Percentiles rank a stretch among this genome's conserved stretches.
Conservation (phyloP, 2,797 vertebrate genomes). For the Sebastiscus tertius region DNA sequence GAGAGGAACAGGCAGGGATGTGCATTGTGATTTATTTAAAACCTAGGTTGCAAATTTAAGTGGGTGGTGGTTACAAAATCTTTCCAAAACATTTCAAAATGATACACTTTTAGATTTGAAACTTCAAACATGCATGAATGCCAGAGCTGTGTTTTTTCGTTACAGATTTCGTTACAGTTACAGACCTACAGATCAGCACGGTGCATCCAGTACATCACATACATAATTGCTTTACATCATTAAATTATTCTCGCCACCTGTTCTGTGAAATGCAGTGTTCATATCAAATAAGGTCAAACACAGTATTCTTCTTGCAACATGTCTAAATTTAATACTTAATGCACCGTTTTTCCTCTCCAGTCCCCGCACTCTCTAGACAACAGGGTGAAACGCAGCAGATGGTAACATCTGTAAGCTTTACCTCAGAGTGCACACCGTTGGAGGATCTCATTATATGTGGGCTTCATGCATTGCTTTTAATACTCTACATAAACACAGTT, state of each 20-base stretch:
- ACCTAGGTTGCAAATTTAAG: background rate
- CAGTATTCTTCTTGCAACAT: constrained; percentile 29
- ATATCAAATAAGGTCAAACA: constrained; percentile 47
- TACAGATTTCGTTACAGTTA: background rate
- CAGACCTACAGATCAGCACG: background rate
- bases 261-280: constrained; percentile 31
- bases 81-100: constrained; percentile 2
- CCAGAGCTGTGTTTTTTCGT: constrained; percentile 3
- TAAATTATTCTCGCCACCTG: constrained; percentile 57
- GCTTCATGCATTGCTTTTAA: constrained; percentile 26
- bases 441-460: constrained; percentile 38
- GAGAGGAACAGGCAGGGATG: background rate
- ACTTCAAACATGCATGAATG: background rate
- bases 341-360: constrained; percentile 26
- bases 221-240: constrained; percentile 26
- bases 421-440: constrained; percentile 40
- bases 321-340: constrained; percentile 51
- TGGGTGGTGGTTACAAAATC: background rate
- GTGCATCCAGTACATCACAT: constrained; percentile 13
- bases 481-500: constrained; percentile 4
- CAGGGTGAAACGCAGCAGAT: constrained; percentile 60
- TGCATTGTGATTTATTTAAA: constrained; percentile 3
- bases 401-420: constrained; percentile 65
- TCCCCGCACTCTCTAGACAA: constrained; percentile 29
- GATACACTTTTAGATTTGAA: background rate